These are phyloP conservation scores for Parelbella ahira DNA, from an alignment of 2,888 invertebrate genomes.

Conservation along the genomic window DNA sequence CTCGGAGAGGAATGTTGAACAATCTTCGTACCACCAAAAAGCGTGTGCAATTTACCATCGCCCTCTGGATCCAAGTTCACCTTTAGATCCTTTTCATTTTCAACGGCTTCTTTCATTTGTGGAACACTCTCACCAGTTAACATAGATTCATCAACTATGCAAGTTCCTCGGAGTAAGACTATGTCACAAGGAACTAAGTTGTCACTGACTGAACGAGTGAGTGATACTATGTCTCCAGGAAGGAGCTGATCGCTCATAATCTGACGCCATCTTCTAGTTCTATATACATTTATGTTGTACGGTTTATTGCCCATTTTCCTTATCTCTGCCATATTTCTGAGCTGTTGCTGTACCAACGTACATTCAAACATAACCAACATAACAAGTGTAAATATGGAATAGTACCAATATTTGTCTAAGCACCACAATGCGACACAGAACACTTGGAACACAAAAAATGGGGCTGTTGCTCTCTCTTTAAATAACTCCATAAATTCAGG, in stretches of 20 bases:
- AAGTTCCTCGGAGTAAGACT: conserved; percentile 94
- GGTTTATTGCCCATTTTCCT: conserved; percentile 99
- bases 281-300: conserved; percentile 93
- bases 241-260: conserved; percentile 92
- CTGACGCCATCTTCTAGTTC: conserved; percentile 94
- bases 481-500: conserved; percentile 98
- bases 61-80: conserved; percentile 89
- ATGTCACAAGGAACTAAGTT: conserved; percentile 98
- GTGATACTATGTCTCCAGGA: conserved; percentile 98
- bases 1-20: conserved; percentile 97
- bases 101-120: conserved; percentile 99
- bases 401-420: conserved; percentile 99
- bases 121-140: conserved; percentile 99
- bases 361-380: conserved; percentile 99
- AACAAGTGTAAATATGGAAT: conserved; percentile 96
- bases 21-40: conserved; percentile 98
- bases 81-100: conserved; percentile 81
- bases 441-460: conserved; percentile 99
- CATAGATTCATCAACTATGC: conserved; percentile 99
- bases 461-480: conserved; percentile 98
- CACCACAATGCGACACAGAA: conserved; percentile 99
- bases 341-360: conserved; percentile 98
- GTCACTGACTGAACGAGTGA: conserved; percentile 93
- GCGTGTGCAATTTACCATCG: conserved; percentile 94
- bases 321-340: conserved; percentile 99